Evolutionary conservation across 2,797 vertebrate genomes (phyloP).

Genomic region (Crocodylus rhombifer): DNA sequence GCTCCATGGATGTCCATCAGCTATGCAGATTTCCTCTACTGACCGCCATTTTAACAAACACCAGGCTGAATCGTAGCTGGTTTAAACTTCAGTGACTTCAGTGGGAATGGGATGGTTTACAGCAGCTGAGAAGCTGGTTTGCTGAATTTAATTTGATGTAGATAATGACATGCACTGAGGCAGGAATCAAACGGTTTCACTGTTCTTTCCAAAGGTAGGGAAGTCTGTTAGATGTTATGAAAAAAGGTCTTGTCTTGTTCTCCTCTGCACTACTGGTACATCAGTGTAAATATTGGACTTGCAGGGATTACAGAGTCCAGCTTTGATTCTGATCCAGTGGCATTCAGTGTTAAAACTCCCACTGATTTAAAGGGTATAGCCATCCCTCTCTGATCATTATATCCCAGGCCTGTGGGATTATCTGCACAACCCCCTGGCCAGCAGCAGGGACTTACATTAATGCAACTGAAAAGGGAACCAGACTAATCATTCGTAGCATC

Average conservation of each 20-base stretch:
- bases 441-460: background rate
- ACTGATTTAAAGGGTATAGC: background rate
- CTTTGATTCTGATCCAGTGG: background rate
- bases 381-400: background rate
- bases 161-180: slow-evolving; percentile 25
- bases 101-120: background rate
- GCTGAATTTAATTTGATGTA: background rate
- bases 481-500: accelerated
- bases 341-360: accelerated
- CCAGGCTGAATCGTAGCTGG: accelerated
- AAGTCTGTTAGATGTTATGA: slow-evolving; percentile 34
- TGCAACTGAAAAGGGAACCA: background rate
- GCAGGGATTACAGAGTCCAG: background rate
- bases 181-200: background rate
- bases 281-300: background rate
- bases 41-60: background rate
- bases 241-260: slow-evolving; percentile 1
- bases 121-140: background rate
- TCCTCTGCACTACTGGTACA: slow-evolving; percentile 8
- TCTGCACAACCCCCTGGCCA: accelerated
- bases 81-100: background rate
- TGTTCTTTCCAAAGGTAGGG: slow-evolving; percentile 13
- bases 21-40: background rate
- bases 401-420: background rate
- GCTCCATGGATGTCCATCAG: slow-evolving; percentile 25